A percentile compares a stretch with the other conserved stretches of the same genome.
phyloP scores from a whole-genome alignment of 2,888 invertebrate species.

The Cephalotes varians region DNA sequence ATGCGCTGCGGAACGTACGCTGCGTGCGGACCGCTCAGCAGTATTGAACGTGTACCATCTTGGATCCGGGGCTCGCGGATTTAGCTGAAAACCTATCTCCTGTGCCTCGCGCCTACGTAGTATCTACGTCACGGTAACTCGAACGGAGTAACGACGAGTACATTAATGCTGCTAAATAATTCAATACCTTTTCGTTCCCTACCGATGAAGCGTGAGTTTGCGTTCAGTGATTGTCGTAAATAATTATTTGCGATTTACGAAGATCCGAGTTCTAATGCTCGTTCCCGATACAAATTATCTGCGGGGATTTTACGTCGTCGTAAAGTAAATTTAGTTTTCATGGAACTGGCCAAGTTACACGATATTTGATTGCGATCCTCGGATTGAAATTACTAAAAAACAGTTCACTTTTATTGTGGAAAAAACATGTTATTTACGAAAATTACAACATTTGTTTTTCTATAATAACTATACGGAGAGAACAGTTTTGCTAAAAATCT shows the following conservation, averaged over 20 bases:
- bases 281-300: slow-evolving; percentile 3
- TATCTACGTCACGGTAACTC: slow-evolving; percentile 43
- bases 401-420: neutral
- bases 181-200: slow-evolving; percentile 11
- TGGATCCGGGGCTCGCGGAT: slow-evolving; percentile 38
- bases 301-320: neutral
- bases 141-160: slow-evolving; percentile 35
- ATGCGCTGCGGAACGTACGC: neutral
- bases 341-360: neutral
- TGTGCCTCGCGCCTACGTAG: slow-evolving; percentile 12
- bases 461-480: no score
- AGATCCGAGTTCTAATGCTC: neutral
- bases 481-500: no score
- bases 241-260: slow-evolving; percentile 43
- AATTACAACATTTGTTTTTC: no score
- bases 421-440: neutral
- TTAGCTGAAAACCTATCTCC: slow-evolving; percentile 35
- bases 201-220: slow-evolving; percentile 40
- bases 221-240: slow-evolving; percentile 42
- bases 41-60: neutral
- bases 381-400: neutral
- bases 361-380: neutral
- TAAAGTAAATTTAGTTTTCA: neutral
- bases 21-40: slow-evolving; percentile 9
- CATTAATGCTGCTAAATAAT: slow-evolving; percentile 53